Base-by-base conservation (phyloP, 2,113 vertebrate genomes). In the Eudyptes chrysolophus region DNA sequence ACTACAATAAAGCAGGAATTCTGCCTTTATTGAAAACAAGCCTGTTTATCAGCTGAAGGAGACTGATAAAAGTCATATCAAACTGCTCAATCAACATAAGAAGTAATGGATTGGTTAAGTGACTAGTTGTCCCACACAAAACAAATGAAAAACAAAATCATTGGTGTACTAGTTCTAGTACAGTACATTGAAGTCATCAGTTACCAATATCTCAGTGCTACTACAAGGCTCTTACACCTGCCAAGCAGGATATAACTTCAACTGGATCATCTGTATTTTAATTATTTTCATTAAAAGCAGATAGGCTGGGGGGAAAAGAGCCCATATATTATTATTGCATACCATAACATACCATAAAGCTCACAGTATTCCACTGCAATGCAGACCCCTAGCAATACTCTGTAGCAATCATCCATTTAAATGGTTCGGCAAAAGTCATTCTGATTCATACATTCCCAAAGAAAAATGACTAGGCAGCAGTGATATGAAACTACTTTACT, bases 241-340 rank as follows among this genome's bases (percentile, higher is more conserved):
- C 22, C 87, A 90, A 77, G 34, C 69, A 89, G 9, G 7, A 70
- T 77, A 81, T 29, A 95, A 62, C 15, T 74, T 96, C 61, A 69
- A 64, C 57, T 84, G 27, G 36, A 84, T 75, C 27, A 58, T 52
- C 40, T 62, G 16, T 64, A 76, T 87, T 85, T 66, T 82, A 68
- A 96, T 93, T 94, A 95, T 93, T 87, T 92, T 84, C 30, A 94
- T 92, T 93, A 83, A 94, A 87, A 94, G 27, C 36, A 71, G 87
- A 68, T 75, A 74, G 27, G 9, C 27, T 49, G 21, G 8, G 20
- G 6, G 7, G 5, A 4, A 78, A 68, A 74, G 5, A 57, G 9
- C 14, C 26, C 36, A 32, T 55, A 29, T 49, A 36, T 55, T 82
- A 54, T 40, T 60, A 68, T 3, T 83, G 9, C 9, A 52, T 69